Base-by-base conservation (phyloP, 2,797 vertebrate genomes). In the Momotus momota region DNA sequence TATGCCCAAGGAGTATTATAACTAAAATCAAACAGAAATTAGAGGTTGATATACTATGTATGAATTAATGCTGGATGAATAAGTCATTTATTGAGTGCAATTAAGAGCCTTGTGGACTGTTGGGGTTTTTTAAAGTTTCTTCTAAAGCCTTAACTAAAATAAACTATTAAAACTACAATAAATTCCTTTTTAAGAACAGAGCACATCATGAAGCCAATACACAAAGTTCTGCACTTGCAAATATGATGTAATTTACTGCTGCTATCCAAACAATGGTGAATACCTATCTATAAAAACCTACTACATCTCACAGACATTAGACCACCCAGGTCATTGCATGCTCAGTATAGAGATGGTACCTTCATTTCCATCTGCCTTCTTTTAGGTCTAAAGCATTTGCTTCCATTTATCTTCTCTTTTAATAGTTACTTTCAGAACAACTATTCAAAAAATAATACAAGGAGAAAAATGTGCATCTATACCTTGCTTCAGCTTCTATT, bases 11-110 rank as follows among this genome's bases (percentile, higher is more conserved):
- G 88, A 96, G 81, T 84, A 88, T 79, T 91, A 77, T 90, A 95
- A 95, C 78, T 95, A 91, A 87, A 96, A 95, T 85, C 74, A 94
- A 93, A 96, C 62, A 88, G 69, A 95, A 95, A 95, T 90, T 95
- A 86, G 69, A 81, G 62, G 58, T 74, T 94, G 83, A 93, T 78
- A 93, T 78, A 77, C 67, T 82, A n/a, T 52, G 15, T 87, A 89
- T 85, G 71, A 93, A 92, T 93, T 88, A 96, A 87, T 66, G 75
- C 48, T 54, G 71, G 83, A 92, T 80, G 86, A 88, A 84, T 15
- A 20, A 94, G 60, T 73, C 48, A 77, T 73, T 90, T 91, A 73
- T 18, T 74, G 55, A 87, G 45, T 23, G 35, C 61, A 90, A 93
- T 91, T 95, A 94, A 86, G 31, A 67, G 40, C 26, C 19, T 58